Percentiles rank a stretch among this genome's conserved stretches.
Evolutionary conservation across 2,888 invertebrate species (phyloP).

Genomic region (Campopleginae sp.): DNA sequence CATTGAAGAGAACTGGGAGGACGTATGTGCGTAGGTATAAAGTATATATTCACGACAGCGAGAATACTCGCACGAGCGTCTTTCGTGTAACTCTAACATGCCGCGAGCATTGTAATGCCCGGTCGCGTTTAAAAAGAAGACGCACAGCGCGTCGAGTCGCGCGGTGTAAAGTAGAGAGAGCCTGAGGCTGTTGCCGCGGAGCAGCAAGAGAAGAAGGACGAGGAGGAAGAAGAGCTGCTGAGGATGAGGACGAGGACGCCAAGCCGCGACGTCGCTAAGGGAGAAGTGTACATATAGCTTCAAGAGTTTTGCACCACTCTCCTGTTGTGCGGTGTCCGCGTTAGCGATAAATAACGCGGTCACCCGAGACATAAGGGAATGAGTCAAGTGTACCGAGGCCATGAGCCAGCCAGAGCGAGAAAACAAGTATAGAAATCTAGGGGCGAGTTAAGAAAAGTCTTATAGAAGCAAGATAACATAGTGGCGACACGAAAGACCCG

Average conservation of each 20-base stretch:
- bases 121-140: slow-evolving; percentile 65
- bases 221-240: slow-evolving; percentile 25
- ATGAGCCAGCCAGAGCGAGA: slow-evolving; percentile 30
- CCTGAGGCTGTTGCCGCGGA: slow-evolving; percentile 47
- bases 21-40: slow-evolving; percentile 56
- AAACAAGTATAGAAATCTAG: slow-evolving; percentile 22
- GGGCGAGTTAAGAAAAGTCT: slow-evolving; percentile 3
- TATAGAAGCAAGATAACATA: slow-evolving; percentile 21
- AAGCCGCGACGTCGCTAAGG: slow-evolving; percentile 59
- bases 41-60: slow-evolving; percentile 56
- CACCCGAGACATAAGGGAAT: slow-evolving; percentile 68
- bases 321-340: slow-evolving; percentile 67
- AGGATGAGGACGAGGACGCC: slow-evolving; percentile 27
- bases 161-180: slow-evolving; percentile 51
- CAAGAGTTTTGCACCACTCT: slow-evolving; percentile 73
- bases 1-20: slow-evolving; percentile 74
- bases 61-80: slow-evolving; percentile 60
- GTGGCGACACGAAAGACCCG: neutral
- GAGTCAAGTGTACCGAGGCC: slow-evolving; percentile 36
- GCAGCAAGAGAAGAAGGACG: slow-evolving; percentile 11
- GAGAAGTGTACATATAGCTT: slow-evolving; percentile 64
- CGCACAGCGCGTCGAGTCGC: slow-evolving; percentile 59
- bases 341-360: slow-evolving; percentile 79
- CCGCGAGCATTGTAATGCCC: slow-evolving; percentile 67
- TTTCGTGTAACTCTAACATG: slow-evolving; percentile 64